phyloP scores from a whole-genome alignment of 2,888 invertebrate genomes.

The Drosophila longiperda region DNA sequence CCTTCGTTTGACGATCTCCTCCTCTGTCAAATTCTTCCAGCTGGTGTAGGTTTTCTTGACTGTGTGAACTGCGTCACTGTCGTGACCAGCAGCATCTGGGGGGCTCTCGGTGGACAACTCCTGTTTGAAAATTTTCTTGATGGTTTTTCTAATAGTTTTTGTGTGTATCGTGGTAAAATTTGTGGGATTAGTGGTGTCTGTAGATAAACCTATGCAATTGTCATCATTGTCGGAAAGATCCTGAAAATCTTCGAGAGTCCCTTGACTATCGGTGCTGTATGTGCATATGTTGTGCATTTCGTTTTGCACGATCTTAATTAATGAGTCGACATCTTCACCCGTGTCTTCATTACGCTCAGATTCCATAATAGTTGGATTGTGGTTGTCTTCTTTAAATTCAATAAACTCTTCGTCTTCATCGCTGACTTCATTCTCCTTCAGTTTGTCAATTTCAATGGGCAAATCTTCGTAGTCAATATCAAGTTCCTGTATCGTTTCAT shows the following conservation, averaged over 20 bases:
- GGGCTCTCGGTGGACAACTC: not conserved
- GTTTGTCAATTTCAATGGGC: not conserved
- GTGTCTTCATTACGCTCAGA: constrained; percentile 5
- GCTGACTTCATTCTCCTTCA: not conserved
- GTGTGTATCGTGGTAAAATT: too few relatives aligned
- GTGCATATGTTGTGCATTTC: constrained; percentile 34
- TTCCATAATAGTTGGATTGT: not conserved
- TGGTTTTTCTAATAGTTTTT: not conserved
- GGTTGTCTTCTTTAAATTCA: constrained; percentile 7
- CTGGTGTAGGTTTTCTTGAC: constrained; percentile 48
- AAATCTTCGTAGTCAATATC: not conserved
- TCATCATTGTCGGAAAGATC: constrained; percentile 9
- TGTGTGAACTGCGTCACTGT: not conserved
- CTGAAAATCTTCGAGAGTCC: constrained; percentile 1
- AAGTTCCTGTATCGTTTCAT: not conserved
- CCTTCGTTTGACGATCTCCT: constrained; percentile 53
- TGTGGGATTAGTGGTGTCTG: not conserved
- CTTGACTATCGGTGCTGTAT: constrained; percentile 27
- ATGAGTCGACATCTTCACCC: constrained; percentile 20
- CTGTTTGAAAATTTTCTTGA: not conserved
- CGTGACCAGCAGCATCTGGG: not conserved
- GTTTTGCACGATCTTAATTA: constrained; percentile 24
- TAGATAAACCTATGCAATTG: not conserved
- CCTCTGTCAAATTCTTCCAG: constrained; percentile 65
- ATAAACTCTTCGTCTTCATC: constrained; percentile 16